A percentile compares a stretch with the other conserved stretches of the same genome.
Conservation (phyloP, 2,797 vertebrate species). For the Podarcis siculus region DNA sequence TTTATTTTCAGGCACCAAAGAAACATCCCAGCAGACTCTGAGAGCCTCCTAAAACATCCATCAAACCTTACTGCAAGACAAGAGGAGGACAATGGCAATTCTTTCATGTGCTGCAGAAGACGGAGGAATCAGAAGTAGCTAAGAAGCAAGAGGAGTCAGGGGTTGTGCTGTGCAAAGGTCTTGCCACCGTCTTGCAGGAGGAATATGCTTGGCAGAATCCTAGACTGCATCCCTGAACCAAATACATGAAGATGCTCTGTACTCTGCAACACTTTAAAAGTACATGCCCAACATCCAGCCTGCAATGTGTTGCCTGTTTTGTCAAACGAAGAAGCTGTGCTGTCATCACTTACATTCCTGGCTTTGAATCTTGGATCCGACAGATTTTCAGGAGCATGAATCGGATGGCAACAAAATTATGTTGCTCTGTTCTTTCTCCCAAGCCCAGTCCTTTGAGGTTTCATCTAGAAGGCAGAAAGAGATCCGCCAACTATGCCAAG, state of each 20-base stretch:
- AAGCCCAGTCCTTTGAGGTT: no score
- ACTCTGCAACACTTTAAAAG: not conserved
- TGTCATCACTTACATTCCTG: not conserved
- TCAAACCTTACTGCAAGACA: no score
- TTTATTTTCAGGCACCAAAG: not conserved
- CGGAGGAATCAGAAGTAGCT: no score
- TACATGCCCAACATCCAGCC: not conserved
- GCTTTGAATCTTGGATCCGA: not conserved
- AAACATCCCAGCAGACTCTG: not conserved
- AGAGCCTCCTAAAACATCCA: not conserved
- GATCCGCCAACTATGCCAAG: no score
- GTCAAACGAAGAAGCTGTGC: not conserved
- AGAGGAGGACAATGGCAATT: not conserved
- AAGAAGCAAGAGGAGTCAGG: no score
- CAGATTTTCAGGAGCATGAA: not conserved
- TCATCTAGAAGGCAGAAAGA: no score
- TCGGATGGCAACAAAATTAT: no score
- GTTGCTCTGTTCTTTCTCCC: no score
- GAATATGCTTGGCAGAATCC: not conserved
- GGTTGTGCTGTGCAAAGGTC: no score
- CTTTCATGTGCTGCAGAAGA: no score
- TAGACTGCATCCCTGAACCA: not conserved
- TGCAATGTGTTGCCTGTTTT: not conserved
- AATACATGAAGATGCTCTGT: not conserved
- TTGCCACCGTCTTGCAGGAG: no score